These are phyloP conservation scores for Nomada fucata DNA, from an alignment of 2,888 invertebrate genomes.

Conservation along the genomic window DNA sequence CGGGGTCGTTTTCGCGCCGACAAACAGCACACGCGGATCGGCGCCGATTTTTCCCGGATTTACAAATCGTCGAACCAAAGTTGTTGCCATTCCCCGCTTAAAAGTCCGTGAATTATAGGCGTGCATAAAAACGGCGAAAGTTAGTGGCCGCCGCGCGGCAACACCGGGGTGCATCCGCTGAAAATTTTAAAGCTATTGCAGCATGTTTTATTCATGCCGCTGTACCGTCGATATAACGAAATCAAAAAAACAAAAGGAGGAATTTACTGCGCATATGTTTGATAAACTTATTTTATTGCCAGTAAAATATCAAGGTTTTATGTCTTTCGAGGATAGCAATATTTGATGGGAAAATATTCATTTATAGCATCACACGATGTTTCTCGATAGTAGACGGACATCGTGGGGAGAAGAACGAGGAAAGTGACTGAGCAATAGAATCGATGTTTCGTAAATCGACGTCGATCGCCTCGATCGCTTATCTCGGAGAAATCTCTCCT, in stretches of 20 bases:
- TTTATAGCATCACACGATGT: constrained; percentile 45
- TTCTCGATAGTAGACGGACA: constrained; percentile 21
- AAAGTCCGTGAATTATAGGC: constrained; percentile 25
- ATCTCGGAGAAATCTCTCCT: constrained; percentile 70
- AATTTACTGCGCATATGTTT: neutral
- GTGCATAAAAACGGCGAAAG: constrained; percentile 12
- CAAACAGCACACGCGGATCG: constrained; percentile 37
- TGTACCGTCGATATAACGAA: neutral
- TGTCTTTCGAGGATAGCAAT: neutral
- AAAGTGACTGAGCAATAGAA: constrained; percentile 63
- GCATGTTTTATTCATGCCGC: neutral
- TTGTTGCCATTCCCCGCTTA: constrained; percentile 23
- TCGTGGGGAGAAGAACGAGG: constrained; percentile 36
- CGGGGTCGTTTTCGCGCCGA: constrained; percentile 31
- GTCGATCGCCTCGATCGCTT: constrained; percentile 59
- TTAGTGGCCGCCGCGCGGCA: constrained; percentile 22
- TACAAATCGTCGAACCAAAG: constrained; percentile 38
- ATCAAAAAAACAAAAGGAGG: neutral
- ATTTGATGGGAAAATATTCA: constrained; percentile 78
- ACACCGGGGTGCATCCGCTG: neutral
- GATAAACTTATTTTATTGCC: constrained; percentile 24
- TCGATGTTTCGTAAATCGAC: constrained; percentile 68
- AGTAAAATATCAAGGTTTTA: neutral
- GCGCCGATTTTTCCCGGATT: constrained; percentile 24
- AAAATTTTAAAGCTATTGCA: neutral